Conservation (phyloP, 2,797 vertebrate genomes). For the Heterohyrax brucei region DNA sequence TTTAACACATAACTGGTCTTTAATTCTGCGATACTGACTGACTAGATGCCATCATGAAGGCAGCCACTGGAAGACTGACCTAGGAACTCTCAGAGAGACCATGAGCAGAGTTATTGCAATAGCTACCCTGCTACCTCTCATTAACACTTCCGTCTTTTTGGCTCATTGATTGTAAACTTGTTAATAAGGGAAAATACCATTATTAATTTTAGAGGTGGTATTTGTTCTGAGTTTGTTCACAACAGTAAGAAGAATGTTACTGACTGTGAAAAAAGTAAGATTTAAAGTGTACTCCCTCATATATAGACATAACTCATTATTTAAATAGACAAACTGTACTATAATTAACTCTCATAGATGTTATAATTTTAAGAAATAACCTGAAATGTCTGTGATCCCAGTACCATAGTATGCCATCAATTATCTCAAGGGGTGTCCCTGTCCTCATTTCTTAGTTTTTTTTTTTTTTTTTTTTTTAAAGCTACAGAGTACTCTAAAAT, state of each 20-base stretch:
- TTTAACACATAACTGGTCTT: not conserved
- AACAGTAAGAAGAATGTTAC: not conserved
- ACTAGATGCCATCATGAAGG: not conserved
- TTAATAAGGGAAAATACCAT: not conserved
- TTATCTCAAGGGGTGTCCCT: not conserved
- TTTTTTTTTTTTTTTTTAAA: slow-evolving; percentile 49
- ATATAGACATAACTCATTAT: not conserved
- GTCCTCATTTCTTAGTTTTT: not conserved
- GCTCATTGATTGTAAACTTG: not conserved
- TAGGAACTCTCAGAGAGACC: not conserved
- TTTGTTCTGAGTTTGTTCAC: slow-evolving; percentile 10
- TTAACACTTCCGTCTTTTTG: not conserved
- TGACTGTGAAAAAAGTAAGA: slow-evolving; percentile 43
- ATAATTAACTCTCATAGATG: not conserved
- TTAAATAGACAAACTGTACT: slow-evolving; percentile 31
- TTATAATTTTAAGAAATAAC: slow-evolving; percentile 58
- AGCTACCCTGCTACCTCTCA: not conserved
- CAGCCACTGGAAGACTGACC: not conserved
- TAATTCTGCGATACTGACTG: not conserved
- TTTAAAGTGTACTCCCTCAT: not conserved
- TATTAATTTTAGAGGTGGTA: not conserved
- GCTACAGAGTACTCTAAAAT: not conserved
- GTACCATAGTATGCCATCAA: not conserved
- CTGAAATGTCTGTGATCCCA: slow-evolving; percentile 21
- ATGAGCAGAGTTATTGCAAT: not conserved